Evolutionary conservation across 2,797 vertebrate species (phyloP).

Genomic region (Tamandua tetradactyla): DNA sequence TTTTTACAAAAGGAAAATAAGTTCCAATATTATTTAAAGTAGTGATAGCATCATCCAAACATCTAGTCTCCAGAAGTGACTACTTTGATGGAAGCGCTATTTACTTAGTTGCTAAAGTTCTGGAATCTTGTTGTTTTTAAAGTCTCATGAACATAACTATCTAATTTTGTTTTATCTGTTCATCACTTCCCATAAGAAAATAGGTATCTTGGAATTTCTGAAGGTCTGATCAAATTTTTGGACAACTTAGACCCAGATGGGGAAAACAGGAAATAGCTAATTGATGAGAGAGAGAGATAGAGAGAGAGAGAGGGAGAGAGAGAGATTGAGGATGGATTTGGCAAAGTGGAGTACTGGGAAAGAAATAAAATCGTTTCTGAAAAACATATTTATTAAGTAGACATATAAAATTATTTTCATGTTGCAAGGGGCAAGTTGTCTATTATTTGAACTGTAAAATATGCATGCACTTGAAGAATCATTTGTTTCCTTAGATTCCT

Average conservation of each 20-base stretch:
- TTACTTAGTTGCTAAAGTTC: slow-evolving; percentile 12
- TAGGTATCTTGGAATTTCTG: slow-evolving; percentile 11
- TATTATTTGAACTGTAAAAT: slow-evolving; percentile 73
- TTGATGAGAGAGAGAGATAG: slow-evolving; percentile 6
- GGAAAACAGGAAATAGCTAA: slow-evolving; percentile 58
- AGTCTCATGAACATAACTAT: not conserved
- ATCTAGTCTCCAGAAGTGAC: not conserved
- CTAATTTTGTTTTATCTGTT: slow-evolving; percentile 21
- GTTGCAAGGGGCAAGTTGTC: slow-evolving; percentile 45
- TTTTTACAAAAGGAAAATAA: not conserved
- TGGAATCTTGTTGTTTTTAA: not conserved
- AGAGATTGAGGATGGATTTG: slow-evolving; percentile 25
- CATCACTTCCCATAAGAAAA: slow-evolving; percentile 40
- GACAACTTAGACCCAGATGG: not conserved
- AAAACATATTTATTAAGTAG: slow-evolving; percentile 55
- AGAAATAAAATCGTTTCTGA: slow-evolving; percentile 55
- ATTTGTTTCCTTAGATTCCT: slow-evolving; percentile 54
- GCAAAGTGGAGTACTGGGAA: slow-evolving; percentile 27
- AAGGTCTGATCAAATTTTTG: slow-evolving; percentile 9
- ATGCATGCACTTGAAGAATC: slow-evolving; percentile 72
- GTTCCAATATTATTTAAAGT: not conserved
- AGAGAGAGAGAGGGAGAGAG: not conserved
- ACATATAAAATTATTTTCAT: slow-evolving; percentile 69
- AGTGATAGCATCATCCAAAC: not conserved
- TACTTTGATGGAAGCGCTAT: not conserved